Conservation (phyloP, 1,140 invertebrate species). For the Trichonephila clavata region DNA sequence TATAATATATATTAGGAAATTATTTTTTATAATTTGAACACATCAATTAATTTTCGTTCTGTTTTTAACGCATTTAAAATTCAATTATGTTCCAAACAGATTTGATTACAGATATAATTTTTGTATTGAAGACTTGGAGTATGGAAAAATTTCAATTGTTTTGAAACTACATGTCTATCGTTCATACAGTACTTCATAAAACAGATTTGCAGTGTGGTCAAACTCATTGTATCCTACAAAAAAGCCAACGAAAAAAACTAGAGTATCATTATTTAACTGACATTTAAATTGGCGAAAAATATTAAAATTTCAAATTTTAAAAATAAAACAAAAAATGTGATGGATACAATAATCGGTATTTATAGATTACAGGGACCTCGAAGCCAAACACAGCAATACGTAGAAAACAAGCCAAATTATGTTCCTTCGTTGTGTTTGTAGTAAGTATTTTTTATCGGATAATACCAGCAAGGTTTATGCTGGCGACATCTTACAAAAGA, state of each 20-base stretch:
- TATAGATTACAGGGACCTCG: background rate
- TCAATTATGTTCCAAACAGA: background rate
- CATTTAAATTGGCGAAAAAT: background rate
- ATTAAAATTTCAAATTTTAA: background rate
- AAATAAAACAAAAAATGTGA: background rate
- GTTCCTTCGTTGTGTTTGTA: too few relatives aligned
- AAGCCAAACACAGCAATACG: background rate
- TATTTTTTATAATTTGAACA: background rate
- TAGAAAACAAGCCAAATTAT: too few relatives aligned
- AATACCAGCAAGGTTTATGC: too few relatives aligned
- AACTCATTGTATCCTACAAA: background rate
- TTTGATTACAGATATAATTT: slow-evolving; percentile 40
- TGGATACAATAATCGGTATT: background rate
- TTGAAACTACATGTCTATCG: background rate
- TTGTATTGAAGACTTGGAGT: slow-evolving; percentile 34
- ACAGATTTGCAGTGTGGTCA: background rate
- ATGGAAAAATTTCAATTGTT: slow-evolving; percentile 25
- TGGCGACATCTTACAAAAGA: too few relatives aligned
- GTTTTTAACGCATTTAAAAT: background rate
- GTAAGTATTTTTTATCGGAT: too few relatives aligned
- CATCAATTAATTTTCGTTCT: background rate
- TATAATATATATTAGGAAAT: background rate
- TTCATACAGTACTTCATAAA: slow-evolving; percentile 10
- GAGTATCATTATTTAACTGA: background rate
- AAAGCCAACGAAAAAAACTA: background rate